phyloP scores from a whole-genome alignment of 2,888 invertebrate genomes.

The Agonopterix arenella region DNA sequence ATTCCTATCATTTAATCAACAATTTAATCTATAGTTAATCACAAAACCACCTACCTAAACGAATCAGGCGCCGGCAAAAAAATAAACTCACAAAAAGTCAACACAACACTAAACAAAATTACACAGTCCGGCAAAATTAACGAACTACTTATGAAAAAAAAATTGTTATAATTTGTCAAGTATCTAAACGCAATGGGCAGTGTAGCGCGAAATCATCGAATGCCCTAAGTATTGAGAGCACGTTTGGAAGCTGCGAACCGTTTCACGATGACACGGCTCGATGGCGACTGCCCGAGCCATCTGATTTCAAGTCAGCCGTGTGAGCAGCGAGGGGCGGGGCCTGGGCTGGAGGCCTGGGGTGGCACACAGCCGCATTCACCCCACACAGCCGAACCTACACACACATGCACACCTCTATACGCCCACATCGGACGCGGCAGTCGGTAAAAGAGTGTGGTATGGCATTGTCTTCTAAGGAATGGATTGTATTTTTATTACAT shows the following conservation, averaged over 20 bases:
- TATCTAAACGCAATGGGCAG: slow-evolving; percentile 59
- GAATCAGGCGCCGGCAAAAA: slow-evolving; percentile 11
- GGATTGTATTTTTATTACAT: background rate
- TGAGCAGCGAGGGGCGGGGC: slow-evolving; percentile 73
- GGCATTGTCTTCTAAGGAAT: slow-evolving; percentile 18
- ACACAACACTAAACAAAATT: slow-evolving; percentile 44
- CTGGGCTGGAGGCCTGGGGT: slow-evolving; percentile 53
- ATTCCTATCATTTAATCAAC: background rate
- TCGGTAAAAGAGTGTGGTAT: slow-evolving; percentile 20
- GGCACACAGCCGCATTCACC: slow-evolving; percentile 32
- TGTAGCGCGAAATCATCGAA: slow-evolving; percentile 72
- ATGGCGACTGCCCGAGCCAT: slow-evolving; percentile 74
- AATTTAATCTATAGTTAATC: background rate
- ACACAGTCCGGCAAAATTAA: slow-evolving; percentile 48
- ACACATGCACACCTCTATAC: slow-evolving; percentile 36
- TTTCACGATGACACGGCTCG: slow-evolving; percentile 73
- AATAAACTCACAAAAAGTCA: slow-evolving; percentile 20
- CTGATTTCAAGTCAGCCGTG: slow-evolving; percentile 76
- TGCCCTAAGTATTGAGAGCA: slow-evolving; percentile 58
- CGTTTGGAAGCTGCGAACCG: slow-evolving; percentile 63
- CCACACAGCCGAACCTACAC: slow-evolving; percentile 31
- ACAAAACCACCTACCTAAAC: slow-evolving; percentile 25
- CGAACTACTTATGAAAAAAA: slow-evolving; percentile 36
- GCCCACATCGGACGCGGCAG: slow-evolving; percentile 46
- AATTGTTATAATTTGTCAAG: slow-evolving; percentile 63